Conservation (phyloP, 2,113 vertebrate species). For the Hymenochirus boettgeri region DNA sequence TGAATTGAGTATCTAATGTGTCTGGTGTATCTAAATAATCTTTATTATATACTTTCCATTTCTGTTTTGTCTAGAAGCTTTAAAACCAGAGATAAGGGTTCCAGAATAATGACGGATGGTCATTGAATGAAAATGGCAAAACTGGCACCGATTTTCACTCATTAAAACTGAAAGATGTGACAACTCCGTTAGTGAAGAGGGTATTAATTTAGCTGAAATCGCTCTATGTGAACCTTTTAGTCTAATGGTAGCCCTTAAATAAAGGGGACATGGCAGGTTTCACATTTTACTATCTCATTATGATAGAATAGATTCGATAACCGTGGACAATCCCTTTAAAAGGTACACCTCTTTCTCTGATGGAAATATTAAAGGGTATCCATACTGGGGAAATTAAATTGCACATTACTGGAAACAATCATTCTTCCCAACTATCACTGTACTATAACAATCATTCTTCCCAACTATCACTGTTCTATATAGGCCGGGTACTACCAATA, state of each 20-base stretch:
- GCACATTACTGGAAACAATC: too few species aligned
- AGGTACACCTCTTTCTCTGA: too few species aligned
- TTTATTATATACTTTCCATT: conserved; percentile 1
- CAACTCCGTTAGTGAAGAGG: not conserved
- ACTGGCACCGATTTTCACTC: conserved; percentile 15
- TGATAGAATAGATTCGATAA: too few species aligned
- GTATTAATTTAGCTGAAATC: conserved; percentile 1
- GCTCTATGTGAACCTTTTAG: conserved; percentile 26
- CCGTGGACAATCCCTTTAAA: too few species aligned
- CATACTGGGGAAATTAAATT: too few species aligned
- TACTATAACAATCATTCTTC: too few species aligned
- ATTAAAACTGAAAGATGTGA: conserved; percentile 19
- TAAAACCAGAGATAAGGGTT: not conserved
- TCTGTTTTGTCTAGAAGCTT: not conserved
- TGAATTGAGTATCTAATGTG: not conserved
- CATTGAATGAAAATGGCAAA: conserved; percentile 14
- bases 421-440: too few species aligned
- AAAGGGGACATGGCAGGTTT: too few species aligned
- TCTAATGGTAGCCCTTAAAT: conserved; percentile 20
- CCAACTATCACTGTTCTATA: too few species aligned
- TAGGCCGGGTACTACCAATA: too few species aligned
- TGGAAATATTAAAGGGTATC: too few species aligned
- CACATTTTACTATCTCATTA: too few species aligned
- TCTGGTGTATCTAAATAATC: conserved; percentile 12
- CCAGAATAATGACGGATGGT: conserved; percentile 3